Conservation (phyloP, 2,797 vertebrate species). For the Hydrocynus forskahlii region DNA sequence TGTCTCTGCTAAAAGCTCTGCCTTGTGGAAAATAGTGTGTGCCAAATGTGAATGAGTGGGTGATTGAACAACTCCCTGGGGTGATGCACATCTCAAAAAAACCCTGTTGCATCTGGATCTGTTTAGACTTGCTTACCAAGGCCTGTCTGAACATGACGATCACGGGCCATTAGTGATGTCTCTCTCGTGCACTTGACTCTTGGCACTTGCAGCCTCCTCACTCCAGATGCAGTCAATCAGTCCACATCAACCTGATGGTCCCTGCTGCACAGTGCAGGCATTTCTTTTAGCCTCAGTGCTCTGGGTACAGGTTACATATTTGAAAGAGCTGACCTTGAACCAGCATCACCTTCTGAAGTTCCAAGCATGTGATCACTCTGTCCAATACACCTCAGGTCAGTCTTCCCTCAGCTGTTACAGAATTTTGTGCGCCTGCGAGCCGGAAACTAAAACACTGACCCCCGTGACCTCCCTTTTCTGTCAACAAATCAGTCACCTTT, state of each 20-base stretch:
- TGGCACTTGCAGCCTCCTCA: background rate
- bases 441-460: background rate
- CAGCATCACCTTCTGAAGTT: background rate
- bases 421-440: background rate
- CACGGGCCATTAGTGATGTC: slow-evolving; percentile 13
- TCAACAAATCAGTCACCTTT: slow-evolving; percentile 21
- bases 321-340: slow-evolving; percentile 4
- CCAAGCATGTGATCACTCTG: background rate
- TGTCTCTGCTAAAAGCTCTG: background rate
- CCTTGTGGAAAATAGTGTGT: background rate
- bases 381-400: background rate
- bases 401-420: background rate
- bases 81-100: background rate
- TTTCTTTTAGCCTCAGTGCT: slow-evolving; percentile 1
- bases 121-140: background rate
- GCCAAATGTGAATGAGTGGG: background rate
- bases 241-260: background rate
- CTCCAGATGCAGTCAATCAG: slow-evolving; percentile 17
- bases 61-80: background rate
- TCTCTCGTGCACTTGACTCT: background rate
- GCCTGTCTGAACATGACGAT: background rate
- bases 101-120: background rate
- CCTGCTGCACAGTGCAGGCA: background rate
- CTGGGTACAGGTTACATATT: background rate
- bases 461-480: background rate